phyloP scores from a whole-genome alignment of 2,888 invertebrate species.

The Macaria liturata region DNA sequence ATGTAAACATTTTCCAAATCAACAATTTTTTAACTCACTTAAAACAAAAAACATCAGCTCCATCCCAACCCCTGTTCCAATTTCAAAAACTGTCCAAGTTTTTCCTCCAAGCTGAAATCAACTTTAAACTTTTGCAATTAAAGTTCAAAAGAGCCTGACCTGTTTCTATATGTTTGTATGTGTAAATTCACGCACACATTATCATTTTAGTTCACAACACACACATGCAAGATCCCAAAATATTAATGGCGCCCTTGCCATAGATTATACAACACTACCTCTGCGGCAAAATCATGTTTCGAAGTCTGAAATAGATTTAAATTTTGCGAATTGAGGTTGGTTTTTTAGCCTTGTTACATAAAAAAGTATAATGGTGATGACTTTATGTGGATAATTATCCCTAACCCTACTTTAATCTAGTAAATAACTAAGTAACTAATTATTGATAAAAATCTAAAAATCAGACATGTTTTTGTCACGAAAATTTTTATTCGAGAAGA shows the following conservation, averaged over 20 bases:
- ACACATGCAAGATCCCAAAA: slow-evolving; percentile 54
- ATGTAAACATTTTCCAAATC: background rate
- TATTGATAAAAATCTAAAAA: no score
- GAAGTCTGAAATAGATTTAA: slow-evolving; percentile 54
- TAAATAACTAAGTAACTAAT: no score
- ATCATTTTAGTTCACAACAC: slow-evolving; percentile 30
- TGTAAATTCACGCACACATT: slow-evolving; percentile 38
- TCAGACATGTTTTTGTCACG: no score
- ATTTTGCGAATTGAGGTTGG: slow-evolving; percentile 23
- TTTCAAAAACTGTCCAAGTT: slow-evolving; percentile 50
- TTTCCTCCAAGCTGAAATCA: slow-evolving; percentile 29
- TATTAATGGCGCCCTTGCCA: slow-evolving; percentile 60
- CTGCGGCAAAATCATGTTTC: slow-evolving; percentile 6
- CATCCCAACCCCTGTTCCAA: slow-evolving; percentile 33
- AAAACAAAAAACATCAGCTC: slow-evolving; percentile 5
- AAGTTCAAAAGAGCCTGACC: slow-evolving; percentile 29
- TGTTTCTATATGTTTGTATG: slow-evolving; percentile 13
- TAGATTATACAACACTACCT: background rate
- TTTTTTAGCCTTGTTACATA: background rate
- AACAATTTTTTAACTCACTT: background rate
- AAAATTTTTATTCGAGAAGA: no score
- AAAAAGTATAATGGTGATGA: no score
- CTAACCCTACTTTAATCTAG: no score
- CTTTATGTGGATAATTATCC: no score
- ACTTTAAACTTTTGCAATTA: slow-evolving; percentile 37